Conservation (phyloP, 2,113 vertebrate species). For the Dinomys branickii region DNA sequence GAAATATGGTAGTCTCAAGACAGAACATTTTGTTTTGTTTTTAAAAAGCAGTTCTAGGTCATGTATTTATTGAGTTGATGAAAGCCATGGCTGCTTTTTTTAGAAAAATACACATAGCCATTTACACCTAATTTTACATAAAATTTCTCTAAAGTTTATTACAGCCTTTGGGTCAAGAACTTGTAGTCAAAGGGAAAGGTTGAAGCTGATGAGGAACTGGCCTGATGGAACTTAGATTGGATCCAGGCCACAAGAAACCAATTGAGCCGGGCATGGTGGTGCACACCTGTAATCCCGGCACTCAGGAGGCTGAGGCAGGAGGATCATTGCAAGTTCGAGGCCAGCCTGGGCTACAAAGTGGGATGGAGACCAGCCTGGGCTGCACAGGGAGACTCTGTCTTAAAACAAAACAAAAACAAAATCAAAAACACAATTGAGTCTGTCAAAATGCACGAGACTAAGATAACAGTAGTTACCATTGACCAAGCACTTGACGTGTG, state of each 20-base stretch:
- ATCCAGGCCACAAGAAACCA: neutral
- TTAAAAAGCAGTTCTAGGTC: neutral
- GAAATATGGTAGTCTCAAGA: neutral
- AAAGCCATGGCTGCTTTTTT: neutral
- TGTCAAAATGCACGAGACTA: neutral
- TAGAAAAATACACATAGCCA: neutral
- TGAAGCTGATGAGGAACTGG: neutral
- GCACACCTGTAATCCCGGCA: too few species aligned
- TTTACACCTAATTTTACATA: neutral
- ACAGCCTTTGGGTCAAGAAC: neutral
- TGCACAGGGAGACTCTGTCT: too few species aligned
- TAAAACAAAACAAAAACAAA: too few species aligned
- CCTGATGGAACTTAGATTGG: neutral
- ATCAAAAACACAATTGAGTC: neutral
- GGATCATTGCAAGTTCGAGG: too few species aligned
- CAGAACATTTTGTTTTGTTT: slow-evolving; percentile 7
- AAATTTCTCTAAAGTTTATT: neutral
- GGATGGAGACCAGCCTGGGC: too few species aligned
- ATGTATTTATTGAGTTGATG: slow-evolving; percentile 16
- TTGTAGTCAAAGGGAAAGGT: neutral
- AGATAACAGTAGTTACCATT: neutral
- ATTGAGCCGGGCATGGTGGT: too few species aligned
- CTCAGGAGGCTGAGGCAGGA: too few species aligned
- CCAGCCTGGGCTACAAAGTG: too few species aligned
- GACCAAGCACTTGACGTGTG: neutral